These are phyloP conservation scores for Diachasma alloeum DNA, from an alignment of 1,140 invertebrate species.

Conservation along the genomic window DNA sequence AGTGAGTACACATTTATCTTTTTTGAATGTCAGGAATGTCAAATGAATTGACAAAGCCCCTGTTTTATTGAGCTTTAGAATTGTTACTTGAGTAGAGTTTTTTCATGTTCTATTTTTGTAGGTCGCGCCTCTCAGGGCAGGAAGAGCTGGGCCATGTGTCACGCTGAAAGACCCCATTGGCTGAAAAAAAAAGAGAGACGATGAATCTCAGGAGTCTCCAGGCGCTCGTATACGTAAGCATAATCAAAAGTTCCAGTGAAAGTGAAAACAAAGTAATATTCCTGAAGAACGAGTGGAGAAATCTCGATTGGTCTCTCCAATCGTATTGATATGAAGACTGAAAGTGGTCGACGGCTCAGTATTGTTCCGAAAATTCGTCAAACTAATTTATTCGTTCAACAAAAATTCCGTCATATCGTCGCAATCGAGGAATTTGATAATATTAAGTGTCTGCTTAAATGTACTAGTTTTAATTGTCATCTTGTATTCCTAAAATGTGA, in stretches of 20 bases:
- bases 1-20: conserved; percentile 57
- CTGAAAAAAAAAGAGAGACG: conserved; percentile 13
- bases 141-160: conserved; percentile 87
- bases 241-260: background rate
- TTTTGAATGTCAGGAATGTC: background rate
- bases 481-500: background rate
- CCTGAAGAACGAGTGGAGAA: background rate
- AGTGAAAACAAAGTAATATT: background rate
- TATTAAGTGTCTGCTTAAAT: background rate
- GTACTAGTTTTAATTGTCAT: background rate
- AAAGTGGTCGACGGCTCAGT: background rate
- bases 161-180: conserved; percentile 63
- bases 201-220: background rate
- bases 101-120: conserved; percentile 47
- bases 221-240: background rate
- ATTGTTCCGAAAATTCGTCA: background rate
- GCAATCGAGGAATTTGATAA: background rate
- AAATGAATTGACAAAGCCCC: background rate
- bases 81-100: background rate
- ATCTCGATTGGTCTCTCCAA: background rate
- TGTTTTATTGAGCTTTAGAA: background rate
- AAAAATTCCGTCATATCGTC: background rate
- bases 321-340: background rate
- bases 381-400: background rate
- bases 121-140: conserved; percentile 79